phyloP scores from a whole-genome alignment of 2,888 invertebrate species.

The Cosmorhoe ocellata region DNA sequence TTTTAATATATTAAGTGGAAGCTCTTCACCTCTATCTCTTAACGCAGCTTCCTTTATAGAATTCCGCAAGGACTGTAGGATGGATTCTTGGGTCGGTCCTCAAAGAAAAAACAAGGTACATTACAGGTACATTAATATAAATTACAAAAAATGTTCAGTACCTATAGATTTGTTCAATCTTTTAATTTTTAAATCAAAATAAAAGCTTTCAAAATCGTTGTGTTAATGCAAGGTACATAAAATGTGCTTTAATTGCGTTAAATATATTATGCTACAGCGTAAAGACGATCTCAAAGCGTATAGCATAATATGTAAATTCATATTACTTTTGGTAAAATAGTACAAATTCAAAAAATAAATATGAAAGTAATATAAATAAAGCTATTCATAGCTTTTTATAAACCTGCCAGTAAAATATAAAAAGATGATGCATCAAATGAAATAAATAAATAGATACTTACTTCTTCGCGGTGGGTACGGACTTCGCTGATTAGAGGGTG shows the following conservation, averaged over 20 bases:
- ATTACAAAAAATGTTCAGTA: constrained; percentile 31
- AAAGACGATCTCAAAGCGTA: constrained; percentile 12
- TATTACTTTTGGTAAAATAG: too few species aligned
- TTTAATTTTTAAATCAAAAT: background rate
- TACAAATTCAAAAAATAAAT: too few species aligned
- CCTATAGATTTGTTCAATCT: background rate
- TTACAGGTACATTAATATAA: constrained; percentile 31
- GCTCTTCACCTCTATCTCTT: constrained; percentile 64
- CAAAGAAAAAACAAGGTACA: constrained; percentile 59
- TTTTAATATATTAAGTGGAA: constrained; percentile 47
- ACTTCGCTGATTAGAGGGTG: constrained; percentile 92
- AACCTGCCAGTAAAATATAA: too few species aligned
- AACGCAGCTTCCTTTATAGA: constrained; percentile 62
- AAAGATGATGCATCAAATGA: background rate
- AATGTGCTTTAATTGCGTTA: constrained; percentile 3
- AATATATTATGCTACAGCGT: constrained; percentile 5
- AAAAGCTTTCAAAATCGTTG: constrained; percentile 2
- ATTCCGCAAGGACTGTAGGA: constrained; percentile 67
- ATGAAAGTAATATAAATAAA: too few species aligned
- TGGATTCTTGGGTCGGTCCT: constrained; percentile 68
- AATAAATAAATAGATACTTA: constrained; percentile 79
- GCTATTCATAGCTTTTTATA: too few species aligned
- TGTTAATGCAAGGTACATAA: too few species aligned
- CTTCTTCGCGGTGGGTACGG: constrained; percentile 92
- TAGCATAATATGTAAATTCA: background rate